Base-by-base conservation (phyloP, 2,797 vertebrate species). In the Taenioides sp. region DNA sequence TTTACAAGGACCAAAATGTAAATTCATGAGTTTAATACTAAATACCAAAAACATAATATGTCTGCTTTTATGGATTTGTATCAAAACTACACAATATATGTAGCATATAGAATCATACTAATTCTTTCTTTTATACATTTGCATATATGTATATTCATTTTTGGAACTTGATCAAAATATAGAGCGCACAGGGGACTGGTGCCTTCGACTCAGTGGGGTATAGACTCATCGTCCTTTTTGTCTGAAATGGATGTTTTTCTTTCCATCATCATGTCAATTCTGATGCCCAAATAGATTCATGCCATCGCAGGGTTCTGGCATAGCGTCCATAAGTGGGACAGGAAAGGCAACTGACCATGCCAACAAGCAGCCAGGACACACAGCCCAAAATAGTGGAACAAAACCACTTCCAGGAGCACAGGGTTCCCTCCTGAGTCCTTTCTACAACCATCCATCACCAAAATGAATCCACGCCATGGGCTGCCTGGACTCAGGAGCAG, bases 271-370 rank as follows among this genome's bases (percentile, higher is more conserved):
- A 83, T 79, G 59, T 87, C 87, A 87, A 81, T 84, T 81, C 50
- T 54, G 72, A 73, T 84, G 89, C 83, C 93, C 93, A 94, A 84
- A 94, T 94, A 92, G 93, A 91, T 78, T 57, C 60, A 88, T 86
- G 80, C 77, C 87, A 76, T 85, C 82, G 78, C 84, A 83, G 86
- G 86, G 75, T 87, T 90, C 90, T 92, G 89, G 91, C 90, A 87
- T 73, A 0, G 84, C 65, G 76, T n/a, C n/a, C n/a, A n/a, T 62
- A 49, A 63, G 64, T 79, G 71, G 83, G 73, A 81, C 87, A 84
- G 82, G 83, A 81, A 77, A 67, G 80, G 63, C 64, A 20, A 80
- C 68, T 79, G 81, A 88, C 84, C 76, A 81, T 89, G 92, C 92
- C 92, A 92, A 77, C 27, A 69, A 84, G 73, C 74, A 82, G 79